Evolutionary conservation across 2,888 invertebrate genomes (phyloP), one percentile per base, ranked within the genome.

Genomic region (Agrochola circellaris): DNA sequence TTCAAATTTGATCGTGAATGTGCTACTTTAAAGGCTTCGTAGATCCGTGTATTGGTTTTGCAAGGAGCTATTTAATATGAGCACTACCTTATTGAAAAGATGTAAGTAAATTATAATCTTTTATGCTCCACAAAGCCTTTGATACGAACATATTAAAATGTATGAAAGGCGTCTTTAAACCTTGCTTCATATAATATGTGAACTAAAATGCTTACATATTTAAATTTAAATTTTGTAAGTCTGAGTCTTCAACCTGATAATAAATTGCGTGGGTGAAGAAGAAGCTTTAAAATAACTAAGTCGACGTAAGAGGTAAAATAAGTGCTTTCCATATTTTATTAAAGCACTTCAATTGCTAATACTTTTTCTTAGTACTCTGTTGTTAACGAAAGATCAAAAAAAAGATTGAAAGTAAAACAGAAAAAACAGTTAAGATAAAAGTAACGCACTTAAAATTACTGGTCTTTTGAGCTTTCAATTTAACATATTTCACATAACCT

Each of bases 81-180:
- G n/a, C 67, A 73, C 26, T 38, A 11, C 7, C 5, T 58, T 58
- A 42, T 61, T 78, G 48, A 64, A 74, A 58, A 75, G 34, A 68
- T 38, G 23, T 71, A 67, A 70, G 64, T 75, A 60, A 77, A 74
- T 82, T 77, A 75, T 34, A 75, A 72, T 76, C 13, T 87, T 73
- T 74, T 34, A 75, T 70, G 38, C 75, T 62, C 45, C 8, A 72
- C 56, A 74, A 69, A 81, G 42, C 64, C 68, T 81, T 76, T 77
- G 73, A 77, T 79, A 75, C 26, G 38, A 62, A 66, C 68, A 64
- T 86, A 86, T 86, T 79, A 71, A 70, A 73, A 84, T 69, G 9
- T 69, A 75, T 45, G 17, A 60, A 83, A 62, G 13, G 34, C 42
- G 38, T 61, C 8, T 66, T 45, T 26, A 23, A 72, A 64, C 60